Base-by-base conservation (phyloP, 1,140 invertebrate species). In the Portunus trituberculatus region DNA sequence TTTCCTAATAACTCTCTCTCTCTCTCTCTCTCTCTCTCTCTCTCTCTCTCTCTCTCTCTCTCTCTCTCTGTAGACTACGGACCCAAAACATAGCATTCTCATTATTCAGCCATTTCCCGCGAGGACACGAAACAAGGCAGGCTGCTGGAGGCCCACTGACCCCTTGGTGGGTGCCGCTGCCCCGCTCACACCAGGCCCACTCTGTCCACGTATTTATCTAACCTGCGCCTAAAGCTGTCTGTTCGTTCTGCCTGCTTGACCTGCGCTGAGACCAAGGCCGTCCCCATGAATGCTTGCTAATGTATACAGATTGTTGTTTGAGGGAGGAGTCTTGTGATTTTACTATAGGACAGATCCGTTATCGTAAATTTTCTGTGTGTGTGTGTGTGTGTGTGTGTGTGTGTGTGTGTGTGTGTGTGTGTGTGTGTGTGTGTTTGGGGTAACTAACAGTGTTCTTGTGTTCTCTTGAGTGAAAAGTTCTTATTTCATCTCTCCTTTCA, bases 21-120 rank as follows among this genome's bases (percentile, higher is more conserved):
- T 76, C 90, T 52, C 29, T 29, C 59, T 32, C n/a, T 45, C 28
- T 45, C 46, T 93, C 29, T 45, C 67, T 93, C 67, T 93, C 39
- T 32, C 67, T 83, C 59, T 93, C 59, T 93, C 32, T 91, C 86
- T 88, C 86, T 88, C 59, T 76, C 59, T 76, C 91, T 76, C 59
- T 91, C 59, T 92, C 52, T 31, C 25, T 76, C 31, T 7, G 6
- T 92, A 28, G 16, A n/a, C 6, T n/a, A 12, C 28, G 7, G 8
- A 31, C 25, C 29, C 59, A 7, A 28, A 28, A 59, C 29, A n/a
- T 32, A 1, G 14, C 67, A 25, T 0, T 76, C 67, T 76, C 67
- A 76, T 76, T 76, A 76, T 76, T 88, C 29, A 29, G 2, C 48
- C 25, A 28, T 48, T 90, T 90, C 45, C 88, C 45, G 88, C 28